Percentiles rank a stretch among this genome's conserved stretches.
These are phyloP conservation scores for Macropis europaea DNA, from an alignment of 2,888 invertebrate species.

Conservation along the genomic window DNA sequence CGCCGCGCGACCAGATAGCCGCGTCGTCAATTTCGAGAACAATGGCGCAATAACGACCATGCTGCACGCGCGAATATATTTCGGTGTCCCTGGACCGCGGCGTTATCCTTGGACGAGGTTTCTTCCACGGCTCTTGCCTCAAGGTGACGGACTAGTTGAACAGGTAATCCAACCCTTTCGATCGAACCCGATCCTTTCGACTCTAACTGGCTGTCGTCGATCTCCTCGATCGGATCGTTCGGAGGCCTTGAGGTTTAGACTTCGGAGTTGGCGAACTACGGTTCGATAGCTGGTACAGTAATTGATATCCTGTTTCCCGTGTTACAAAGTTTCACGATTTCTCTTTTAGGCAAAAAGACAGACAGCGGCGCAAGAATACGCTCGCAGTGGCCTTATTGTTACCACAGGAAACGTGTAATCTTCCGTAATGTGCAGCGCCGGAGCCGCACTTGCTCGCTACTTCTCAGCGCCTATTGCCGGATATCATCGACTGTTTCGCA, in stretches of 20 bases:
- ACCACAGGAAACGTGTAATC: conserved; percentile 21
- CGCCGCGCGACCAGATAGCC: too few species aligned
- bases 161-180: too few species aligned
- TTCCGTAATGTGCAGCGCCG: not conserved
- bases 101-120: too few species aligned
- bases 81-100: too few species aligned
- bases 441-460: not conserved
- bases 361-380: too few species aligned
- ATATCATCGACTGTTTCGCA: not conserved
- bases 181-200: too few species aligned
- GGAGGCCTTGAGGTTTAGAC: too few species aligned
- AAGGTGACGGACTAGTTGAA: too few species aligned
- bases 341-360: not conserved
- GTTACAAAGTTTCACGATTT: not conserved
- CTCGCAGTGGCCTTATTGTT: not conserved
- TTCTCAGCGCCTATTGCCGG: not conserved
- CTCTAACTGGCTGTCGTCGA: too few species aligned
- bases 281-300: not conserved
- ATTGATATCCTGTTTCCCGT: not conserved
- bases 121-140: too few species aligned
- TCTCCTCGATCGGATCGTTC: too few species aligned
- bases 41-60: not conserved
- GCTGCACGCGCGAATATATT: not conserved
- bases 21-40: not conserved
- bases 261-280: too few species aligned